Evolutionary conservation across 2,888 invertebrate genomes (phyloP).

Genomic region (Agrochola macilenta): DNA sequence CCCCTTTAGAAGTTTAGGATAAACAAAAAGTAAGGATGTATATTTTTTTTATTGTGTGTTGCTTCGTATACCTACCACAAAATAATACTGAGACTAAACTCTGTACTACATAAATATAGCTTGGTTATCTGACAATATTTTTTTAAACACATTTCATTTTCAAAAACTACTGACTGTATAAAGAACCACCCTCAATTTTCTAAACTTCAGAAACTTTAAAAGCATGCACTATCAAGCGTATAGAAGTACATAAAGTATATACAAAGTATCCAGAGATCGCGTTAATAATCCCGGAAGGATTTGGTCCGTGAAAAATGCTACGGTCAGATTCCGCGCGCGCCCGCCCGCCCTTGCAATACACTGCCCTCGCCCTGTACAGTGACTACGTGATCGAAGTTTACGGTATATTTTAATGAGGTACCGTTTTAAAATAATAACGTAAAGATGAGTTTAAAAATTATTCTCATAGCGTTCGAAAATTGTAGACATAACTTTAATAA

Average conservation of each 20-base stretch:
- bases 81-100: background rate
- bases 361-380: constrained; percentile 35
- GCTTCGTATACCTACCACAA: background rate
- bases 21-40: background rate
- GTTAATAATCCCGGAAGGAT: constrained; percentile 68
- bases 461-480: background rate
- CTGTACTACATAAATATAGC: background rate
- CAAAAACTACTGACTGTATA: background rate
- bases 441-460: background rate
- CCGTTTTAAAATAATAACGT: background rate
- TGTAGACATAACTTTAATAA: background rate
- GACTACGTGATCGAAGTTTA: background rate
- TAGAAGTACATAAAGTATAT: constrained; percentile 42
- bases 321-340: constrained; percentile 67
- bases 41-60: background rate
- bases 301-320: constrained; percentile 69
- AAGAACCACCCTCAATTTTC: constrained; percentile 31
- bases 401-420: constrained; percentile 11
- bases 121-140: no score
- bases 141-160: constrained; percentile 2
- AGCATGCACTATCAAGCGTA: constrained; percentile 33
- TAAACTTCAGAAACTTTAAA: constrained; percentile 39
- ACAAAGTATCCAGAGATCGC: constrained; percentile 63
- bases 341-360: constrained; percentile 60
- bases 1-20: background rate